Evolutionary conservation across 2,113 vertebrate genomes (phyloP).

Genomic region (Rissa tridactyla): DNA sequence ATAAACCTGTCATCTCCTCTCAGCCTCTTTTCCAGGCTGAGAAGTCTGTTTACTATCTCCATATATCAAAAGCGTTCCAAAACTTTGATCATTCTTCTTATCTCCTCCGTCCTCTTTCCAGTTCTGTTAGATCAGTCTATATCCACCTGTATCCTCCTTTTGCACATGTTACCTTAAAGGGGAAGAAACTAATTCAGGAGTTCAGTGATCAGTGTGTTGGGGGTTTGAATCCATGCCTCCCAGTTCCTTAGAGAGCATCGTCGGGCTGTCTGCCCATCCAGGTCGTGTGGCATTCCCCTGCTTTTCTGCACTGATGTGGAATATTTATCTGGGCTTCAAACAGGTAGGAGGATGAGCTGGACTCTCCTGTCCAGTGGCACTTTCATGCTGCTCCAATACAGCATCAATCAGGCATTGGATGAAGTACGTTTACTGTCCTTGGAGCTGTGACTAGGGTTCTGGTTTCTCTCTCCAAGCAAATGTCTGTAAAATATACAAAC

Average conservation of each 20-base stretch:
- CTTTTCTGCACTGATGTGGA: not conserved
- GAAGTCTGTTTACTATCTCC: not conserved
- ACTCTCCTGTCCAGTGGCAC: not conserved
- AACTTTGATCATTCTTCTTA: not conserved
- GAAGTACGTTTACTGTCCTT: not conserved
- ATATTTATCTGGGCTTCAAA: not conserved
- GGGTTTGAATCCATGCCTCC: not conserved
- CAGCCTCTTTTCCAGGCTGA: not conserved
- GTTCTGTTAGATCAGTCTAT: not conserved
- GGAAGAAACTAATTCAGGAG: not conserved
- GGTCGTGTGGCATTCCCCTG: not conserved
- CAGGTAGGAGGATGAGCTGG: not conserved
- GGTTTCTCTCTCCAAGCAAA: not conserved
- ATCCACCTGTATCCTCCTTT: not conserved
- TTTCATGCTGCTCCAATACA: not conserved
- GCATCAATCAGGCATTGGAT: not conserved
- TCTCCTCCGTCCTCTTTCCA: not conserved
- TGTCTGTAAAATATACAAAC: not conserved
- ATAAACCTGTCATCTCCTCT: not conserved
- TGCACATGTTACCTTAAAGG: not conserved
- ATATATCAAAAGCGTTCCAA: not conserved
- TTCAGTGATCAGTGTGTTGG: not conserved
- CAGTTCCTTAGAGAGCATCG: not conserved
- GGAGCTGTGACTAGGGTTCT: not conserved
- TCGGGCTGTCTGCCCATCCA: rapidly evolving